Base-by-base conservation (phyloP, 2,797 vertebrate genomes). In the Gallinago stenura region DNA sequence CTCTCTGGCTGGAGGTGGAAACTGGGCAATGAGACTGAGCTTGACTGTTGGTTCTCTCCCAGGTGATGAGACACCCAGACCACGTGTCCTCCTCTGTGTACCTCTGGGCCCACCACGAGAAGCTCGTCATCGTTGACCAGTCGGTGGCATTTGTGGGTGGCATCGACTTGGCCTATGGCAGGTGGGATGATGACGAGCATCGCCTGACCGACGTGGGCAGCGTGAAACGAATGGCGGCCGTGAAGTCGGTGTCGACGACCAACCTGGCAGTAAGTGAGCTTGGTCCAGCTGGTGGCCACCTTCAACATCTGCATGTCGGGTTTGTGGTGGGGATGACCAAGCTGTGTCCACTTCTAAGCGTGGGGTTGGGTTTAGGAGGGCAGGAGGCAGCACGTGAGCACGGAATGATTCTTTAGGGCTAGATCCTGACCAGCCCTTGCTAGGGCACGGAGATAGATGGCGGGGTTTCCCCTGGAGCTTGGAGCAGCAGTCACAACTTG, bases 71-170 rank as follows among this genome's bases (percentile, higher is more conserved):
- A 41, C 99, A 99, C 90, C 99, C 99, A 0, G 99, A 99, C 97
- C 99, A 99, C 1, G 99, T 99, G 75, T 99, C 99, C 1, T 99
- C 99, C 14, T 97, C 98, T 0, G 99, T 99, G 31, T 99, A 99
- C 89, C 98, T 99, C 70, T 99, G 99, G 99, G 99, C 99, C 20
- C 99, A 99, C 82, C 99, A 99, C 1, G 99, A 99, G 98, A 99
- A 99, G 96, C 98, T 99, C 4, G 97, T 99, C n/a, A 96, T 99
- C 2, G 93, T 99, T 4, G 99, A 99, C 98, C 99, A 99, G 78
- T 99, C 99, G 0, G 98, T 99, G 95, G 99, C 99, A 2, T 99
- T 99, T 6, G 98, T 99, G 68, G 99, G 99, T 0, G 99, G 99
- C 70, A 99, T 99, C 0, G 99, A 99, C 97, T 96, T 99, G 95